Conservation (phyloP, 2,113 vertebrate species). For the Gnathonemus echidnorhynchus region DNA sequence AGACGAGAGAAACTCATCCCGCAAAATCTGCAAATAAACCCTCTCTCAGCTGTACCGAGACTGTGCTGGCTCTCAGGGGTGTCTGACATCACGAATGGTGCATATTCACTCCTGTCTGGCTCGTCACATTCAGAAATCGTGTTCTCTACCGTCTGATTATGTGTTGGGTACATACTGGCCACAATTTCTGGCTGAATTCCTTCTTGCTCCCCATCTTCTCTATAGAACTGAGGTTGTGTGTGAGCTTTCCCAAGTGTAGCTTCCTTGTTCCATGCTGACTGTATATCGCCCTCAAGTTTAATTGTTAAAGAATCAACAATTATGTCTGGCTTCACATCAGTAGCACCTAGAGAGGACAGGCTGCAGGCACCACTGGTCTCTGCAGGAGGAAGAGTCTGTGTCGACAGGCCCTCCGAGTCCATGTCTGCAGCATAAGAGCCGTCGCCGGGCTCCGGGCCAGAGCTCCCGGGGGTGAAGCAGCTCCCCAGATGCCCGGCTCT, state of each 20-base stretch:
- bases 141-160: background rate
- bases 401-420: background rate
- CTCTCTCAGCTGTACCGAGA: background rate
- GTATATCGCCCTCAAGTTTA: background rate
- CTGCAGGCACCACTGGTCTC: background rate
- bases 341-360: background rate
- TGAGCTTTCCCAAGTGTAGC: background rate
- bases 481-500: constrained; percentile 20
- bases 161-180: background rate
- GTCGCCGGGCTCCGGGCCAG: constrained; percentile 1
- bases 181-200: constrained; percentile 7
- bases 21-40: constrained; percentile 33
- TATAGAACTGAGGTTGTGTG: background rate
- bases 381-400: constrained; percentile 9
- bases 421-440: constrained; percentile 10
- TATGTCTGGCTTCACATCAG: background rate
- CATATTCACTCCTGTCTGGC: background rate
- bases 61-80: background rate
- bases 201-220: background rate
- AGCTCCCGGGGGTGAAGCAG: constrained; percentile 23
- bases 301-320: background rate
- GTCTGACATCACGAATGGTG: background rate
- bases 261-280: background rate
- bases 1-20: constrained; percentile 31
- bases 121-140: background rate